Percentiles rank a stretch among this genome's conserved stretches.
Conservation (phyloP, 23 tunicate genomes). For the Trididemnum clinides region DNA sequence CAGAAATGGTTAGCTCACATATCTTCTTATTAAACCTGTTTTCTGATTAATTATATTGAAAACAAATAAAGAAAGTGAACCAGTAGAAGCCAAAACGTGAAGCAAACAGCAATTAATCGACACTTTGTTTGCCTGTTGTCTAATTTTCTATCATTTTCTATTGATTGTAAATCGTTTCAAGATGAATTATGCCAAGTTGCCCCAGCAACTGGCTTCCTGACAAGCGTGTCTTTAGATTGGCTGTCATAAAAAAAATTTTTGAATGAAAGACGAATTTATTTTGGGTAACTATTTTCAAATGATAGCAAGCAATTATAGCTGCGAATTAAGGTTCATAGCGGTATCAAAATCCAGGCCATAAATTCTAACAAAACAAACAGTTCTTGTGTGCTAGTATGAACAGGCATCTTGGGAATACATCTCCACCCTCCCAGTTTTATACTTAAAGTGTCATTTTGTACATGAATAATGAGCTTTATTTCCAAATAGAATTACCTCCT, state of each 20-base stretch:
- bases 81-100: neutral
- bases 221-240: neutral
- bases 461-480: slow-evolving; percentile 63
- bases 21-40: slow-evolving; percentile 19
- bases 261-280: too few species aligned
- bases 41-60: slow-evolving; percentile 5
- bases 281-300: too few species aligned
- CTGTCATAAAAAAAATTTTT: neutral
- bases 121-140: slow-evolving; percentile 2
- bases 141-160: neutral
- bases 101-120: slow-evolving; percentile 26
- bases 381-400: neutral
- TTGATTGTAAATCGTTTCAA: neutral
- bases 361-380: slow-evolving; percentile 11
- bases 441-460: slow-evolving; percentile 25
- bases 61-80: slow-evolving; percentile 1
- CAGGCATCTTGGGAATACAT: neutral
- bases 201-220: neutral
- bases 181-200: slow-evolving; percentile 16
- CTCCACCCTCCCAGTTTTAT: slow-evolving; percentile 16
- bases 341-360: neutral
- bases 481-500: slow-evolving; percentile 21
- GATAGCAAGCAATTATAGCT: neutral
- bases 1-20: too few species aligned
- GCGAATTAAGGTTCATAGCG: neutral